Percentiles rank a stretch among this genome's conserved stretches.
Conservation (phyloP, 1,140 invertebrate genomes). For the Harpegnathos saltator region DNA sequence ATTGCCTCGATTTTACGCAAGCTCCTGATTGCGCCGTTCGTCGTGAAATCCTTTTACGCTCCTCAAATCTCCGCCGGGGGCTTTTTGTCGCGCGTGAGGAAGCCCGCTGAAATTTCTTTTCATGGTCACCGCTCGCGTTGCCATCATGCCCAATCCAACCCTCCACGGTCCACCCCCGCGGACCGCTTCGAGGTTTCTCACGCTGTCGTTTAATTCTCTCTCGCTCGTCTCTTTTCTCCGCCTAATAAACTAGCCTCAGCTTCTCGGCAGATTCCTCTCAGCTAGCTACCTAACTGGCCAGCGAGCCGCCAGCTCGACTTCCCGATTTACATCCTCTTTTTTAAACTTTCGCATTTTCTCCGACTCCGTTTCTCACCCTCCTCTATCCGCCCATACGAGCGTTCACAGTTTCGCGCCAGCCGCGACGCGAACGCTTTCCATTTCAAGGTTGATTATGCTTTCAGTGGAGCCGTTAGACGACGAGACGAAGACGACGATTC, state of each 20-base stretch:
- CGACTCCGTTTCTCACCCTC: neutral
- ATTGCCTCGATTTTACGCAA: conserved; percentile 62
- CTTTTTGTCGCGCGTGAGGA: conserved; percentile 20
- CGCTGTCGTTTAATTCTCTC: conserved; percentile 46
- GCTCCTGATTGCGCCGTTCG: conserved; percentile 49
- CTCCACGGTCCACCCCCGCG: neutral
- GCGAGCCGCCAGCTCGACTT: conserved; percentile 16
- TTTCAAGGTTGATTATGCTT: conserved; percentile 55
- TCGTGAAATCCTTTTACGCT: conserved; percentile 46
- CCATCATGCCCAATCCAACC: conserved; percentile 25
- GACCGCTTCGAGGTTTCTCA: conserved; percentile 14
- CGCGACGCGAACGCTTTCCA: conserved; percentile 4
- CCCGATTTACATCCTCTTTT: conserved; percentile 13
- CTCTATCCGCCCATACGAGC: neutral
- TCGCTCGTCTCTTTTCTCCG: conserved; percentile 18
- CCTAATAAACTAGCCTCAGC: conserved; percentile 41
- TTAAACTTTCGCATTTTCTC: conserved; percentile 36
- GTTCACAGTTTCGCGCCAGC: conserved; percentile 7
- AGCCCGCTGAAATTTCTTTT: conserved; percentile 49
- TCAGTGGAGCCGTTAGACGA: conserved; percentile 35
- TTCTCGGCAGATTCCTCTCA: conserved; percentile 27
- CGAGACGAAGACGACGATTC: neutral
- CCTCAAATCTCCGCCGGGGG: conserved; percentile 45
- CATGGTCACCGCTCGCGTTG: conserved; percentile 22
- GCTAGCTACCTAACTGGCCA: neutral